Evolutionary conservation across 2,888 invertebrate species (phyloP).

Genomic region (Cheilosia impressa): DNA sequence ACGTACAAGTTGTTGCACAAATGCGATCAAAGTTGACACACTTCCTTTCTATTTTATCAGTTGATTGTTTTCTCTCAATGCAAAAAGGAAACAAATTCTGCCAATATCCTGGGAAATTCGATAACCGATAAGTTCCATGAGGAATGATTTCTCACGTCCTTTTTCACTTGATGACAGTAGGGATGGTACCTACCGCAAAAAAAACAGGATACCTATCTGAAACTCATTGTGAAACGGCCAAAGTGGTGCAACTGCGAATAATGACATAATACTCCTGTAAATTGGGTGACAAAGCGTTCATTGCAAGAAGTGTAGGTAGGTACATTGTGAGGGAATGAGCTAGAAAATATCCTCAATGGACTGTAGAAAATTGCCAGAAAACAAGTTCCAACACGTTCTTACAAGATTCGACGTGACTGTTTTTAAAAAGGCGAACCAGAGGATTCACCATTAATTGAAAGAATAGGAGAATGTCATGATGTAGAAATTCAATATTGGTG

Average conservation of each 20-base stretch:
- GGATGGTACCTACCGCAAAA: constrained; percentile 3
- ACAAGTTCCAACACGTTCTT: constrained; percentile 64
- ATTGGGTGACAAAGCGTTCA: constrained; percentile 51
- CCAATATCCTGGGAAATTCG: constrained; percentile 49
- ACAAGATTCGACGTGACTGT: constrained; percentile 1
- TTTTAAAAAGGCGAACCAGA: background rate
- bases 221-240: constrained; percentile 12
- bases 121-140: constrained; percentile 52
- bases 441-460: constrained; percentile 1
- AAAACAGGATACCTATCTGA: constrained; percentile 1
- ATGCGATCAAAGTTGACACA: constrained; percentile 30
- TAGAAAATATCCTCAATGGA: constrained; percentile 20
- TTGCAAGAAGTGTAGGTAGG: background rate
- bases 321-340: constrained; percentile 3
- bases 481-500: background rate
- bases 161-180: constrained; percentile 36
- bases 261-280: constrained; percentile 6
- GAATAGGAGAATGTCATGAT: background rate
- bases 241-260: constrained; percentile 36
- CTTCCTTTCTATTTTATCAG: constrained; percentile 31
- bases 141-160: constrained; percentile 59
- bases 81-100: background rate
- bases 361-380: constrained; percentile 30
- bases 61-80: background rate
- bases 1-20: background rate